These are phyloP conservation scores for Triplophysa dalaica DNA, from an alignment of 2,113 vertebrate genomes.

Conservation along the genomic window DNA sequence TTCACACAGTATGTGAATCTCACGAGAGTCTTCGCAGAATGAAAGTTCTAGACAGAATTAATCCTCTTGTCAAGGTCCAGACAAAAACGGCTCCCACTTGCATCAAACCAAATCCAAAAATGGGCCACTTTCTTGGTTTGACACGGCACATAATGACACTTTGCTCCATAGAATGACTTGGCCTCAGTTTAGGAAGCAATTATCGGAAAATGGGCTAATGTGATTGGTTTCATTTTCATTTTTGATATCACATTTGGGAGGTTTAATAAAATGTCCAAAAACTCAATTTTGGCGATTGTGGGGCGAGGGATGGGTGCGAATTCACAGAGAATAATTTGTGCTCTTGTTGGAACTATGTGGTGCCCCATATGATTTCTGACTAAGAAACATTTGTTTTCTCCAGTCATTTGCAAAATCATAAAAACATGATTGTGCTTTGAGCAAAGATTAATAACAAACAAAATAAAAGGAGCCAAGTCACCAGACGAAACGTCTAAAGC, in stretches of 20 bases:
- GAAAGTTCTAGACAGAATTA: conserved; percentile 16
- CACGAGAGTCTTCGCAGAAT: neutral
- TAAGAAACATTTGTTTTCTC: neutral
- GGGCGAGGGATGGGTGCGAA: no score
- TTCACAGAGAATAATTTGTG: no score
- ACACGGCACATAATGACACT: conserved; percentile 9
- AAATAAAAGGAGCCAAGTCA: conserved; percentile 24
- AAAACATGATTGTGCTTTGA: conserved; percentile 22
- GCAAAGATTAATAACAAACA: conserved; percentile 36
- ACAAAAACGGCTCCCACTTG: conserved; percentile 23
- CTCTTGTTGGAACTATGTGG: neutral
- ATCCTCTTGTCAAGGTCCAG: conserved; percentile 3
- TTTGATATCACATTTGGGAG: conserved; percentile 20
- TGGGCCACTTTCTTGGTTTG: conserved; percentile 26
- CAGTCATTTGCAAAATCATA: conserved; percentile 17
- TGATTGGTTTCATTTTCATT: conserved; percentile 22
- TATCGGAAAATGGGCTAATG: conserved; percentile 35
- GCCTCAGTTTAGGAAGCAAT: conserved; percentile 28
- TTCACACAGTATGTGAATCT: neutral
- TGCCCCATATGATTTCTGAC: neutral
- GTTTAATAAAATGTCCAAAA: conserved; percentile 21
- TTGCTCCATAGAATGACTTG: conserved; percentile 34
- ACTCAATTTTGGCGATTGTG: neutral
- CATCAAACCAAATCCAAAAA: conserved; percentile 15
- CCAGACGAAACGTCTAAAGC: conserved; percentile 14